Evolutionary conservation across 1,140 invertebrate genomes (phyloP).

Genomic region (Muscidifurax raptorellus): DNA sequence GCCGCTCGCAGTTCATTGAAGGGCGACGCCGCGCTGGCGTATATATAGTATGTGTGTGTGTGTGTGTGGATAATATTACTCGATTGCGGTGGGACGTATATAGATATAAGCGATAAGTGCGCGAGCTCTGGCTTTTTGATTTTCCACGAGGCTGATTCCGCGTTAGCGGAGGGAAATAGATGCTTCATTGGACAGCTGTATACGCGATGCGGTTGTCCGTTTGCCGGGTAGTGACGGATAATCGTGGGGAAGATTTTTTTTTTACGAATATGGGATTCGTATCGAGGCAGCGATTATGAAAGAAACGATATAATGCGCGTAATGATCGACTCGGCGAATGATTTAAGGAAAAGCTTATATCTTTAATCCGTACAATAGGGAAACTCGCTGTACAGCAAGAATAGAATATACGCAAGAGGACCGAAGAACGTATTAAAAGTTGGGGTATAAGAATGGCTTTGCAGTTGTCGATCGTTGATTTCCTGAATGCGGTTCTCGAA

Average conservation of each 20-base stretch:
- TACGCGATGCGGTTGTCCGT: not conserved
- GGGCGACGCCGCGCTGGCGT: not conserved
- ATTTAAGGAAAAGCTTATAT: not conserved
- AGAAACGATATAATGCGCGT: too few relatives aligned
- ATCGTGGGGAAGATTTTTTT: not conserved
- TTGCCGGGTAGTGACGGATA: not conserved
- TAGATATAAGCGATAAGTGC: not conserved
- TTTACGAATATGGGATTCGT: too few relatives aligned
- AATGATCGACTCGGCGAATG: too few relatives aligned
- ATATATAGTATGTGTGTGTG: too few relatives aligned
- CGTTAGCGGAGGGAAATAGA: too few relatives aligned
- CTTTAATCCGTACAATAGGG: not conserved
- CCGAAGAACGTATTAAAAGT: not conserved
- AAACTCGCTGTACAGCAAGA: not conserved
- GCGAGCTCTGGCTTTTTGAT: not conserved
- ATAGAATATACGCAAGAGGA: not conserved
- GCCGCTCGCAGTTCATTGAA: slow-evolving; percentile 17
- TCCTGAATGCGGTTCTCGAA: not conserved
- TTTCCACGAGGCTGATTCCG: slow-evolving; percentile 3
- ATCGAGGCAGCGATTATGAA: too few relatives aligned
- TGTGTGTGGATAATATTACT: slow-evolving; percentile 1
- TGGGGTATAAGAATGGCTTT: not conserved
- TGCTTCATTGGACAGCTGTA: not conserved
- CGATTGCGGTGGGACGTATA: not conserved
- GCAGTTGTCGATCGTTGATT: not conserved